Evolutionary conservation across 2,797 vertebrate species (phyloP).

Genomic region (Rhynchonycteris naso): DNA sequence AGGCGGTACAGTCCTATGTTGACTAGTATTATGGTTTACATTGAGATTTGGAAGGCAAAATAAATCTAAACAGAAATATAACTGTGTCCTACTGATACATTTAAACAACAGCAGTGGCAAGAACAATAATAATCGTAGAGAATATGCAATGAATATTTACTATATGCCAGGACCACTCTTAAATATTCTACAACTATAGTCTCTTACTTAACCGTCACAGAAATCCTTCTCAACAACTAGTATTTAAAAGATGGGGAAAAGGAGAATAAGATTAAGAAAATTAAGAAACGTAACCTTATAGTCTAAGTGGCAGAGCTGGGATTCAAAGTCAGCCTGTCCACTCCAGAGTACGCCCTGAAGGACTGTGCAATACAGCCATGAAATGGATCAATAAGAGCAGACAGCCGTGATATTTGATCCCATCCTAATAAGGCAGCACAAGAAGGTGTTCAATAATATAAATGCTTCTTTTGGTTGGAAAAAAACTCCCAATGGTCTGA

Average conservation of each 20-base stretch:
- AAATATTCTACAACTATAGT: background rate
- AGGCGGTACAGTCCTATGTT: background rate
- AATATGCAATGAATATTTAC: background rate
- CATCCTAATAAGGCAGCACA: background rate
- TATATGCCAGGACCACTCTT: background rate
- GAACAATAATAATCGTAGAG: background rate
- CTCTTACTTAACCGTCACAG: background rate
- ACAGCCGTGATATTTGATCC: background rate
- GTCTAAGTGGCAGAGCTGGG: background rate
- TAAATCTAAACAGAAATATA: background rate
- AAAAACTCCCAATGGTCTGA: background rate
- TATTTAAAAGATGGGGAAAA: background rate
- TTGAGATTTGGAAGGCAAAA: constrained; percentile 4
- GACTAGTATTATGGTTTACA: background rate
- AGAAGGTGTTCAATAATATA: background rate
- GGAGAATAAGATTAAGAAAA: background rate
- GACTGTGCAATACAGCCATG: background rate
- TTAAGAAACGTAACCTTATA: background rate
- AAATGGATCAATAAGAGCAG: background rate
- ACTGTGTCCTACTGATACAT: background rate
- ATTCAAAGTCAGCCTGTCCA: background rate
- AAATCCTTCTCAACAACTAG: constrained; percentile 4
- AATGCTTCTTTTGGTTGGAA: background rate
- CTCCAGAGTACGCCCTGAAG: background rate
- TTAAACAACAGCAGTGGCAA: background rate